Base-by-base conservation (phyloP, 2,888 invertebrate genomes). In the Tetanocera ferruginea region DNA sequence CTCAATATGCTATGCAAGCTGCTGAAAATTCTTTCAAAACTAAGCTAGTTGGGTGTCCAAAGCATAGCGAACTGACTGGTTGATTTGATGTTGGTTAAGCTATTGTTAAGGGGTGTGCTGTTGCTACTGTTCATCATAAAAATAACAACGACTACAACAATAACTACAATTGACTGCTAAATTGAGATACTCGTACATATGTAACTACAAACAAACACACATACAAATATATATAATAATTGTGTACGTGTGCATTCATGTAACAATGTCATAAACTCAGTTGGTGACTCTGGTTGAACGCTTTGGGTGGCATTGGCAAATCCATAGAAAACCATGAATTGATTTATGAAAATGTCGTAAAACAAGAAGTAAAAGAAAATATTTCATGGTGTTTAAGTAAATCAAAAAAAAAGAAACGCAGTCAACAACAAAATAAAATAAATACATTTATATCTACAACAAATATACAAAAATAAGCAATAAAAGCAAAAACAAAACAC, bases 201-300 rank as follows among this genome's bases (percentile, higher is more conserved):
- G 17, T 34, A 64, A 14, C 9, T 34, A 64, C 34, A n/a, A 19
- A 60, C 11, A 25, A 23, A 49, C 14, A 28, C 9, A 23, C 23
- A 19, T 60, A 25, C 1, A 60, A 19, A 23, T 31, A 28, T 31
- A 5, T 66, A 19, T 37, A 23, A 23, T 9, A 23, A 55, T 14
- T 67, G 37, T 67, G 67, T 67, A 19, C 37, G 67, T 19, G 67
- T 34, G 67, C n/a, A 37, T 25, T 66, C 19, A 31, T 43, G 67
- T 67, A 60, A 60, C 57, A 60, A 23, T 60, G 57, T 60, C 57
- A 60, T 60, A 60, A 60, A 60, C 57, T 60, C 31, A n/a, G 31
- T 64, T 28, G 64, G 43, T 43, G 34, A 31, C 28, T 23, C 57
- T 60, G 57, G 57, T 60, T 28, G 57, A 23, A 60, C 57, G 19